These are phyloP conservation scores for Xyrauchen texanus DNA, from an alignment of 2,113 vertebrate genomes.

Conservation along the genomic window DNA sequence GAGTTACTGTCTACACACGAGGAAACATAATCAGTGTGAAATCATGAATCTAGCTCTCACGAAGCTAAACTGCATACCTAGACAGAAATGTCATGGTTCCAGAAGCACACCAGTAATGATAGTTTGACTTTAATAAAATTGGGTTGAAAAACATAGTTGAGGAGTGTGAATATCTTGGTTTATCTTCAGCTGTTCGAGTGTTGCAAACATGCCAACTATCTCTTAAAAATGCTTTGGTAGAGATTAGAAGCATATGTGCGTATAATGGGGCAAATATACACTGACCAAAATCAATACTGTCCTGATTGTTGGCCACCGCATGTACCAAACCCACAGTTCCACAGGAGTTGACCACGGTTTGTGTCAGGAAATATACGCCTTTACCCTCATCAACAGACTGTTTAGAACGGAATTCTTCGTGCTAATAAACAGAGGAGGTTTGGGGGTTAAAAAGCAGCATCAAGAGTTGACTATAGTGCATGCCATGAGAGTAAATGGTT, in stretches of 20 bases:
- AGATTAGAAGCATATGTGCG: not conserved
- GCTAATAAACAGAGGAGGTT: conserved; percentile 68
- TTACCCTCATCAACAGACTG: conserved; percentile 80
- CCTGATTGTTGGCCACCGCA: conserved; percentile 89
- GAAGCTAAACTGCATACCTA: too few species aligned
- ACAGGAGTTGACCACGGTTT: conserved; percentile 90
- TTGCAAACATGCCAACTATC: not conserved
- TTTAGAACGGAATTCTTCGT: conserved; percentile 88
- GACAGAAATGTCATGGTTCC: too few species aligned
- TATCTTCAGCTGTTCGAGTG: too few species aligned
- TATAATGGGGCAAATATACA: conserved; percentile 49
- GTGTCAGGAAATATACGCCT: conserved; percentile 91
- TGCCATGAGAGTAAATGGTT: not conserved
- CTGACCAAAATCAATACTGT: conserved; percentile 87
- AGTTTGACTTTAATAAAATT: too few species aligned
- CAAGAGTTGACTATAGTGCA: not conserved
- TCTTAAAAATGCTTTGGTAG: not conserved
- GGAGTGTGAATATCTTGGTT: too few species aligned
- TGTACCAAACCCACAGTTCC: conserved; percentile 92
- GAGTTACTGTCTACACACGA: conserved; percentile 78
- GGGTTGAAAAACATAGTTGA: too few species aligned
- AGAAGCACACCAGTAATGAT: too few species aligned
- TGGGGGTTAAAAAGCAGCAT: not conserved
- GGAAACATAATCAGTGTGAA: too few species aligned
- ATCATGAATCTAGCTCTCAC: too few species aligned